Percentiles rank a stretch among this genome's conserved stretches.
phyloP scores from a whole-genome alignment of 2,113 vertebrate species.

The Xenus cinereus region DNA sequence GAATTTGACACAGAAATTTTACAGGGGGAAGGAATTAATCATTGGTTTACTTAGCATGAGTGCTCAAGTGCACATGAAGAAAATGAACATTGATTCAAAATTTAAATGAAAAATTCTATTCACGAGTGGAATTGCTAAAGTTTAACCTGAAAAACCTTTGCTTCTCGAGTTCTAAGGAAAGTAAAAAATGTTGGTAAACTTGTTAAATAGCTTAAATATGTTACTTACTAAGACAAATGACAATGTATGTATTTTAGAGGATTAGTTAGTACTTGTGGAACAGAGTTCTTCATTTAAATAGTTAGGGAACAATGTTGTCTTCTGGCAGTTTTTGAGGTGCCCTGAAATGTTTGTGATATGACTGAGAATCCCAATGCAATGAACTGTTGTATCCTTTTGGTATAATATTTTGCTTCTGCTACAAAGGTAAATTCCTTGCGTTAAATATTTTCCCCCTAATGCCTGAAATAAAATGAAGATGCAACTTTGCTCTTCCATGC shows the following conservation, averaged over 20 bases:
- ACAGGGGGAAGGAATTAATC: conserved; percentile 40
- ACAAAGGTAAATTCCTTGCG: background rate
- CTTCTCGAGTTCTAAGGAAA: background rate
- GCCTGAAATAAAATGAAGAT: background rate
- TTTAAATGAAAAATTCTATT: conserved; percentile 31
- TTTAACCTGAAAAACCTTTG: background rate
- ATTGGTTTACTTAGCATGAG: conserved; percentile 41
- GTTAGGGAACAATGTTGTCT: background rate
- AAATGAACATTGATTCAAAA: conserved; percentile 58
- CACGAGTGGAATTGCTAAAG: background rate
- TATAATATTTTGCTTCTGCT: background rate
- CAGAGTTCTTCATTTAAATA: background rate
- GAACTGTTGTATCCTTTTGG: background rate
- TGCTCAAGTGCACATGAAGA: conserved; percentile 36
- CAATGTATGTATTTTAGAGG: background rate
- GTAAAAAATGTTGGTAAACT: background rate
- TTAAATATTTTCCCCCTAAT: background rate
- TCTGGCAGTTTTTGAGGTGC: background rate
- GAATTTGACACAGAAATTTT: conserved; percentile 25
- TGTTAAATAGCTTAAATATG: background rate
- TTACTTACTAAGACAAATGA: background rate
- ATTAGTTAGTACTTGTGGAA: background rate
- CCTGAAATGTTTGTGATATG: background rate
- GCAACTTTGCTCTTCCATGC: background rate
- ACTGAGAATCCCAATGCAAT: background rate